These are phyloP conservation scores for Champsocephalus gunnari DNA, from an alignment of 2,797 vertebrate genomes.

Conservation along the genomic window DNA sequence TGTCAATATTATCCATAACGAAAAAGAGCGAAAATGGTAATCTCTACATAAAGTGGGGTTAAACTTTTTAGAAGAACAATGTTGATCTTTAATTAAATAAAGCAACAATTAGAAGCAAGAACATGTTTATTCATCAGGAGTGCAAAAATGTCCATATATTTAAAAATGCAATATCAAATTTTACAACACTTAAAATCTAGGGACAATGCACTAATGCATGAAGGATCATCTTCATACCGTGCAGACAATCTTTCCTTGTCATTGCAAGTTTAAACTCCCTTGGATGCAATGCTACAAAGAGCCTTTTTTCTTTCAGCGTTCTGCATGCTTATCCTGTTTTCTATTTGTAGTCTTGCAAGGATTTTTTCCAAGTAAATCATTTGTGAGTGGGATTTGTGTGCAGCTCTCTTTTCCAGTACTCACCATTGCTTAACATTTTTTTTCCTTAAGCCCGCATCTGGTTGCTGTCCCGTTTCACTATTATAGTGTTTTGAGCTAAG, in stretches of 20 bases:
- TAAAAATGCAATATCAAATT: constrained; percentile 57
- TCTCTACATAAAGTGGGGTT: neutral
- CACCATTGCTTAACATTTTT: constrained; percentile 61
- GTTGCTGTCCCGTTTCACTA: constrained; percentile 62
- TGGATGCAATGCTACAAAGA: constrained; percentile 26
- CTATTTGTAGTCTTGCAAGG: constrained; percentile 66
- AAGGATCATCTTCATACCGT: constrained; percentile 27
- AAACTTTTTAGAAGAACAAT: neutral
- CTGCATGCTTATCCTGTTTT: constrained; percentile 65
- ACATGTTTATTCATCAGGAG: constrained; percentile 77
- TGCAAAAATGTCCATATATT: constrained; percentile 71
- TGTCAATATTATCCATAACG: neutral
- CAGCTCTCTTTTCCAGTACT: constrained; percentile 70
- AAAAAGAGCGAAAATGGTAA: neutral
- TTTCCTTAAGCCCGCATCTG: constrained; percentile 74
- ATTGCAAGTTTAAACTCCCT: constrained; percentile 21
- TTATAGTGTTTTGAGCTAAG: constrained; percentile 53
- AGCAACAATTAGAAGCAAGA: constrained; percentile 57
- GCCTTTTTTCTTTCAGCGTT: constrained; percentile 28
- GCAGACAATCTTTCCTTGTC: constrained; percentile 18
- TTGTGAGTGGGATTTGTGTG: constrained; percentile 70
- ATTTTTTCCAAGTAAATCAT: constrained; percentile 65
- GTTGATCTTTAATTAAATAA: constrained; percentile 37
- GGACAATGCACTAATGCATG: constrained; percentile 53
- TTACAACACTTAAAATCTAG: constrained; percentile 53